Evolutionary conservation across 2,888 invertebrate genomes (phyloP).

Genomic region (Tenthredo amoena): DNA sequence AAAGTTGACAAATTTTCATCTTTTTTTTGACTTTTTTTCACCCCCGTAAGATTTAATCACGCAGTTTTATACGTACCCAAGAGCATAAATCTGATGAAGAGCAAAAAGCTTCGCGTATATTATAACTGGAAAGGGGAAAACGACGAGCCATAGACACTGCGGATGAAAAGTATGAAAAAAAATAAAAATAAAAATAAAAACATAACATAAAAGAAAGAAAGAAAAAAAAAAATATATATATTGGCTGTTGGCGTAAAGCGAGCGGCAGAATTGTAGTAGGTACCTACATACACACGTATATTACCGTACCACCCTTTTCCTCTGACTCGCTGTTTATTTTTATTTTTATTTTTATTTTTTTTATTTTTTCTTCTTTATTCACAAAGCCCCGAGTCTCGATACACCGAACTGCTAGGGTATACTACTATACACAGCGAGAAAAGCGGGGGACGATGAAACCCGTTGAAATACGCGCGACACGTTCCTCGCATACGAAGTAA

Average conservation of each 20-base stretch:
- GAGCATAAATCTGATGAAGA: background rate
- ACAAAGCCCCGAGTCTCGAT: slow-evolving; percentile 23
- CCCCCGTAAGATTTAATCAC: background rate
- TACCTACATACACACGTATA: background rate
- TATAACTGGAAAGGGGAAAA: background rate
- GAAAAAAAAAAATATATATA: too few species aligned
- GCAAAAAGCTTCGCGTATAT: background rate
- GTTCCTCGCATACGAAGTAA: slow-evolving; percentile 10
- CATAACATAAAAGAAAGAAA: background rate
- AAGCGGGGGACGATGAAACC: background rate
- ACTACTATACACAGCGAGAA: background rate
- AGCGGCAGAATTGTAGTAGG: background rate
- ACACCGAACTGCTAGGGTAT: background rate
- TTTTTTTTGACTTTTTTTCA: background rate
- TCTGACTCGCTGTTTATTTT: background rate
- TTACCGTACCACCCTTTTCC: background rate
- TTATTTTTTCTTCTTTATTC: background rate
- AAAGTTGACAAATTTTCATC: background rate
- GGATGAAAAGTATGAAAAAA: background rate
- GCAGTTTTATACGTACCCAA: background rate
- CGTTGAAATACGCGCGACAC: slow-evolving; percentile 32
- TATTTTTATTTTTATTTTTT: background rate
- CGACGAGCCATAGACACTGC: background rate
- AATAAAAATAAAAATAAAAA: background rate
- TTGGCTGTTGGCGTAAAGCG: slow-evolving; percentile 13